Conservation (phyloP, 1,140 invertebrate species). For the Drosophila rufa region DNA sequence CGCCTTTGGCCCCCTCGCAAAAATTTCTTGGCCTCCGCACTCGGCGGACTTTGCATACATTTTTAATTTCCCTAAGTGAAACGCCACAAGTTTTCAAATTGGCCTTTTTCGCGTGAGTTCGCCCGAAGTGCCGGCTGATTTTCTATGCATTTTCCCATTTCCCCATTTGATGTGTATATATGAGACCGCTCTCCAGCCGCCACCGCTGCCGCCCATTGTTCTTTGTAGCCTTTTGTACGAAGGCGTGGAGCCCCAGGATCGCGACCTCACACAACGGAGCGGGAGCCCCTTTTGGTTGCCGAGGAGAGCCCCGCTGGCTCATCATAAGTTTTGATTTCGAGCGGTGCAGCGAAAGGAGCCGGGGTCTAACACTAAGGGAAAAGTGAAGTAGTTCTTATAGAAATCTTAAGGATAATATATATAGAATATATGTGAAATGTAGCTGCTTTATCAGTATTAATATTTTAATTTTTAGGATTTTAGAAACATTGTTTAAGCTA, state of each 20-base stretch:
- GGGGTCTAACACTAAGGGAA: not conserved
- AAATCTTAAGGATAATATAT: not conserved
- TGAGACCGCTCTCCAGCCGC: constrained; percentile 17
- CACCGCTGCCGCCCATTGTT: constrained; percentile 49
- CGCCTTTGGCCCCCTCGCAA: constrained; percentile 21
- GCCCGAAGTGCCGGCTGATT: constrained; percentile 47
- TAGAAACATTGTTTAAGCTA: no score
- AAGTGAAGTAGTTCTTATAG: not conserved
- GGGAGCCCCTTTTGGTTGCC: constrained; percentile 32
- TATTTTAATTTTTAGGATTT: no score
- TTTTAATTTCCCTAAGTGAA: constrained; percentile 82
- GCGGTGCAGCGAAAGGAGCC: constrained; percentile 9
- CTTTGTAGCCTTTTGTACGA: constrained; percentile 64
- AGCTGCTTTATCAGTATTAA: no score
- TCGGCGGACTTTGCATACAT: constrained; percentile 44
- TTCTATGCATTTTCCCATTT: constrained; percentile 58
- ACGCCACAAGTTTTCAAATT: constrained; percentile 78
- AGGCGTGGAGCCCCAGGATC: constrained; percentile 16
- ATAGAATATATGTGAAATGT: no score
- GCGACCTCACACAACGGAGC: constrained; percentile 6
- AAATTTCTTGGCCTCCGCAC: constrained; percentile 3
- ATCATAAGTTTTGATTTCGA: constrained; percentile 73
- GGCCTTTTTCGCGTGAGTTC: constrained; percentile 59
- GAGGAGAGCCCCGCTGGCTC: constrained; percentile 45
- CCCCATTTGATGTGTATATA: constrained; percentile 41